phyloP scores from a whole-genome alignment of 2,888 invertebrate species.

The Ditylenchus weischeri region DNA sequence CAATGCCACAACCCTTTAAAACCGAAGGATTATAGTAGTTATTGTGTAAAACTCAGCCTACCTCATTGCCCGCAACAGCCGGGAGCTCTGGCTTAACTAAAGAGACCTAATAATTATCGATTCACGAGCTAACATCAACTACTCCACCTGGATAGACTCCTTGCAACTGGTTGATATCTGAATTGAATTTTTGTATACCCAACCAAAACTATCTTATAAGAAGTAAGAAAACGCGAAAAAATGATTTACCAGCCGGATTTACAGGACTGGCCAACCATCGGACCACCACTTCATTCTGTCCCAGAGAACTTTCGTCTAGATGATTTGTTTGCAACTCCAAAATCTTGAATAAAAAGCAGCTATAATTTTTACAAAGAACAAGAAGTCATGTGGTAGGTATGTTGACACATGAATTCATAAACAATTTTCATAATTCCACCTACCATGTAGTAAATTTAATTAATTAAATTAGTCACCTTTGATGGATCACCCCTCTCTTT shows the following conservation, averaged over 20 bases:
- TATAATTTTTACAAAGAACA: too few relatives aligned
- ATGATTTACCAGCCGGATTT: slow-evolving; percentile 39
- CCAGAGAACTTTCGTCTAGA: slow-evolving; percentile 9
- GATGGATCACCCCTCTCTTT: slow-evolving; percentile 1
- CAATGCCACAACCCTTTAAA: slow-evolving; percentile 73
- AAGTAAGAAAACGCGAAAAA: too few relatives aligned
- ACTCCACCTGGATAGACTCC: slow-evolving; percentile 31
- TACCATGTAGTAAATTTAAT: too few relatives aligned
- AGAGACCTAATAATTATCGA: too few relatives aligned
- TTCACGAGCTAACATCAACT: too few relatives aligned
- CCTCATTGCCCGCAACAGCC: slow-evolving; percentile 82
- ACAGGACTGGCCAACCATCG: slow-evolving; percentile 54
- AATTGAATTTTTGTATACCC: background rate
- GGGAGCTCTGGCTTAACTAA: slow-evolving; percentile 66
- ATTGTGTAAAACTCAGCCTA: too few relatives aligned
- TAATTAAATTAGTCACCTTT: background rate
- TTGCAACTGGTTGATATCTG: slow-evolving; percentile 46
- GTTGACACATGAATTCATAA: too few relatives aligned
- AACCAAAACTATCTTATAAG: too few relatives aligned
- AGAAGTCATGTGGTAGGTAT: too few relatives aligned
- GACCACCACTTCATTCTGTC: slow-evolving; percentile 43
- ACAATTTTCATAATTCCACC: too few relatives aligned
- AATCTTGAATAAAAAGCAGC: background rate
- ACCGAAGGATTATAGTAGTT: too few relatives aligned
- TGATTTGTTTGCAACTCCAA: background rate